Base-by-base conservation (phyloP, 2,888 invertebrate genomes). In the Melanostoma scalare region DNA sequence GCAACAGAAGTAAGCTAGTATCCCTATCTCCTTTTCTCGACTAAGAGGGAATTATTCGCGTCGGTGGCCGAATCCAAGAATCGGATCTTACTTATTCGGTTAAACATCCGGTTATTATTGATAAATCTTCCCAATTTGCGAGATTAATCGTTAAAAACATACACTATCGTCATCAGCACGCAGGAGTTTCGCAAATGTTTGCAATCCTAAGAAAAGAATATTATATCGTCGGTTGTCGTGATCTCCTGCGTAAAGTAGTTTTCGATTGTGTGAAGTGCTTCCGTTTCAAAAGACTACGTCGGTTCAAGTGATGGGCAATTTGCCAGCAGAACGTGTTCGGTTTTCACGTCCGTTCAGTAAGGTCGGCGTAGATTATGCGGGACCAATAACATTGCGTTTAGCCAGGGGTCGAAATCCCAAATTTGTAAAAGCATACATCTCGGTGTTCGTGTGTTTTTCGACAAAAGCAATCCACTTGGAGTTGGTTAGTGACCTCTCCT, bases 401-500 rank as follows among this genome's bases (percentile, higher is more conserved):
- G 8, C 30, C 20, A 10, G 9, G 3, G 50, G 52, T 5, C 5
- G 52, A 52, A 65, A 52, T 52, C 52, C 50, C 1, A 61, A 6
- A n/a, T 61, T 61, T 8, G 35, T 10, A 2, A 61, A 61, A 36
- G 31, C 42, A 6, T 61, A 61, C 35, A 46, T 61, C 6, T 36
- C 44, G 0, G 1, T 35, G 3, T 68, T 68, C 8, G 36, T 68
- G 10, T 68, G 55, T 8, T 68, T 68, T 6, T 30, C 33, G 3
- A 68, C 68, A 4, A 68, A 68, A 10, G 68, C 30, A n/a, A 46
- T 68, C 5, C 68, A 68, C 10, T 6, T 67, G 6, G 68, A 69
- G 44, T 5, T 56, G 2, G 68, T 69, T 3, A 8, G 68, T 6
- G 68, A 56, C 6, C 52, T 65, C n/a, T 53, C 38, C 3, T 40